phyloP scores from a whole-genome alignment of 2,797 vertebrate genomes.

The Thunnus albacares region DNA sequence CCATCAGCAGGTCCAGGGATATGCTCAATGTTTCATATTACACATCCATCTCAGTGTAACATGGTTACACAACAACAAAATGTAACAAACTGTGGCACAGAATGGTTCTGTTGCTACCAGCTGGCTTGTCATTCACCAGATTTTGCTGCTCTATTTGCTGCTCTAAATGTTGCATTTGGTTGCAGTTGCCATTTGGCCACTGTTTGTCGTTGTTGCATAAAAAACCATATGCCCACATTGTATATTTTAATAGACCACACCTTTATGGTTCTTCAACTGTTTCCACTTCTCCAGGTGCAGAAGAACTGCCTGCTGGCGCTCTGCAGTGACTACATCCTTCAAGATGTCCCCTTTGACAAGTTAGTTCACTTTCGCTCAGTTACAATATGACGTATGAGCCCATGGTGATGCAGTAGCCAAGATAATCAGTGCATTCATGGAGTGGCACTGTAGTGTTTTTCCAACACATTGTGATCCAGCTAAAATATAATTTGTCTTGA shows the following conservation, averaged over 20 bases:
- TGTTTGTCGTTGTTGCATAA: not conserved
- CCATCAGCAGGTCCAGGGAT: constrained; percentile 89
- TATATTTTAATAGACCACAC: not conserved
- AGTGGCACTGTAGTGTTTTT: constrained; percentile 44
- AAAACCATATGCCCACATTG: not conserved
- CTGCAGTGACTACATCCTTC: constrained; percentile 95
- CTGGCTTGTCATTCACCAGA: not conserved
- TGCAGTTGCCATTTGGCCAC: not conserved
- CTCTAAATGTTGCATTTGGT: not conserved
- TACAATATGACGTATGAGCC: constrained; percentile 10
- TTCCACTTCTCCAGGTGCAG: constrained; percentile 87
- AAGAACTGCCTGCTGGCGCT: constrained; percentile 95
- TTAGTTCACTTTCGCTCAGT: constrained; percentile 68
- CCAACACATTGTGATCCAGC: constrained; percentile 49
- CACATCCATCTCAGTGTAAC: not conserved
- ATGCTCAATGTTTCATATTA: not conserved
- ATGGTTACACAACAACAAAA: constrained; percentile 3
- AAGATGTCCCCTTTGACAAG: constrained; percentile 97
- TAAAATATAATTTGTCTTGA: constrained; percentile 40
- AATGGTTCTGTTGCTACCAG: not conserved
- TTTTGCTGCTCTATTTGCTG: not conserved
- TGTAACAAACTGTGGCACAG: not conserved
- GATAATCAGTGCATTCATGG: constrained; percentile 30
- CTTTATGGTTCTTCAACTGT: constrained; percentile 10
- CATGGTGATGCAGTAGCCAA: constrained; percentile 24